Percentiles rank a stretch among this genome's conserved stretches.
phyloP scores from a whole-genome alignment of 2,888 invertebrate genomes.

The Stegophylla sp. region DNA sequence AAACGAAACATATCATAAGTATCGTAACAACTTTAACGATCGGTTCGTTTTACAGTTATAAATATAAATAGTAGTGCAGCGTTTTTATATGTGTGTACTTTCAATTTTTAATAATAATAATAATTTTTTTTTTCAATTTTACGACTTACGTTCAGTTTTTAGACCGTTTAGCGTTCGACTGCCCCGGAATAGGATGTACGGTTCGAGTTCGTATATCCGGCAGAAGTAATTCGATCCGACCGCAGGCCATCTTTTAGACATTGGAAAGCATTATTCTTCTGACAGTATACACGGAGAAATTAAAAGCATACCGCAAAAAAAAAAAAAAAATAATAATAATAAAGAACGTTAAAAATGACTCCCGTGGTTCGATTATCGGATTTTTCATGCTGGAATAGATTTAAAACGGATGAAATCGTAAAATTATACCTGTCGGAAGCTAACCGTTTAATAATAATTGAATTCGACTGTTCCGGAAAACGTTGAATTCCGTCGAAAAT shows the following conservation, averaged over 20 bases:
- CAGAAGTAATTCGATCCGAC: slow-evolving; percentile 16
- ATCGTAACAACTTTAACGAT: slow-evolving; percentile 25
- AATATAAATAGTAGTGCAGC: neutral
- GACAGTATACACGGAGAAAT: slow-evolving; percentile 33
- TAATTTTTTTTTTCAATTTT: slow-evolving; percentile 7
- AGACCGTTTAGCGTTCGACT: slow-evolving; percentile 16
- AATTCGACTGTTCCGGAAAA: slow-evolving; percentile 4
- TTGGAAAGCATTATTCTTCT: slow-evolving; percentile 31
- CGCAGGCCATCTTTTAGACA: slow-evolving; percentile 43
- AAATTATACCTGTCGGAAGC: neutral
- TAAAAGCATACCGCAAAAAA: slow-evolving; percentile 2
- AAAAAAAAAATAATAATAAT: slow-evolving; percentile 7
- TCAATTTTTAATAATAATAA: too few relatives aligned
- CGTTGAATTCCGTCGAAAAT: neutral
- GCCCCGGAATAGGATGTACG: slow-evolving; percentile 20
- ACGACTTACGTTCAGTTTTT: slow-evolving; percentile 20
- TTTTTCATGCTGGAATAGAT: slow-evolving; percentile 38
- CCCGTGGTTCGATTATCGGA: slow-evolving; percentile 30
- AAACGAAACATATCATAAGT: slow-evolving; percentile 2
- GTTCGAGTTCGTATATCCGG: slow-evolving; percentile 35
- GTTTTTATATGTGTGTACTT: neutral
- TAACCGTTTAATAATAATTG: slow-evolving; percentile 20
- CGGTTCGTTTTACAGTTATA: slow-evolving; percentile 18
- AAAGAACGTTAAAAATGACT: slow-evolving; percentile 16
- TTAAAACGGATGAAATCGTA: slow-evolving; percentile 25